phyloP scores from a whole-genome alignment of 1,140 invertebrate genomes.

The Caenorhabditis inopinata region DNA sequence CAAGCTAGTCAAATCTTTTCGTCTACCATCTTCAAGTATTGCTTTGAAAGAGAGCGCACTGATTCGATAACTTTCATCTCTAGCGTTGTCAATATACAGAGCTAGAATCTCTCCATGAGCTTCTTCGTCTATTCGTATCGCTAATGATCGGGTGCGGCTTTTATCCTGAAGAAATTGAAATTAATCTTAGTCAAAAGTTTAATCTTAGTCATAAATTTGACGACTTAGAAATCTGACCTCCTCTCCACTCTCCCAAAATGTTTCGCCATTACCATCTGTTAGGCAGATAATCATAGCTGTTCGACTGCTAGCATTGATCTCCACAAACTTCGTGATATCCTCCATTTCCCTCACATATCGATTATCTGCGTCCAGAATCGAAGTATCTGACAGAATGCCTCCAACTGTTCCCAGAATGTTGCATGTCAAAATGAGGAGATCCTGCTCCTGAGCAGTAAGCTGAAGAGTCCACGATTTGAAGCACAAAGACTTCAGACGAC shows the following conservation, averaged over 20 bases:
- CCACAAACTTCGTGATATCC: conserved; percentile 27
- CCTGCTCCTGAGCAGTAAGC: conserved; percentile 62
- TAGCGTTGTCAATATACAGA: conserved; percentile 60
- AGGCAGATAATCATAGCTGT: conserved; percentile 88
- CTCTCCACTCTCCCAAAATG: conserved; percentile 98
- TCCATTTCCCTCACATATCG: conserved; percentile 38
- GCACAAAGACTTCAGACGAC: conserved; percentile 57
- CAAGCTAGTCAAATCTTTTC: conserved; percentile 29
- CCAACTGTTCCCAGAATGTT: conserved; percentile 90
- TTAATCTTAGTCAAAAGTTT: background rate
- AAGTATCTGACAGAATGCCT: conserved; percentile 72
- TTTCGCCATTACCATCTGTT: conserved; percentile 90
- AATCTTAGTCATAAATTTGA: background rate
- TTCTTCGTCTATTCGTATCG: conserved; percentile 66
- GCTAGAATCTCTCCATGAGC: conserved; percentile 47
- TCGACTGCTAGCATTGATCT: conserved; percentile 71
- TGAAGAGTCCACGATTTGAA: conserved; percentile 65
- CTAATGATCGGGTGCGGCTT: conserved; percentile 82
- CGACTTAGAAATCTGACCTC: conserved; percentile 72
- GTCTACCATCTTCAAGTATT: conserved; percentile 27
- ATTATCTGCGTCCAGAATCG: background rate
- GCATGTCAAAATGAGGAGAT: conserved; percentile 71
- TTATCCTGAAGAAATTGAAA: conserved; percentile 50
- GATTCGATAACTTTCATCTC: conserved; percentile 55
- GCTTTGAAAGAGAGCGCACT: conserved; percentile 37